phyloP scores from a whole-genome alignment of 2,113 vertebrate species.

The Lonchura striata region DNA sequence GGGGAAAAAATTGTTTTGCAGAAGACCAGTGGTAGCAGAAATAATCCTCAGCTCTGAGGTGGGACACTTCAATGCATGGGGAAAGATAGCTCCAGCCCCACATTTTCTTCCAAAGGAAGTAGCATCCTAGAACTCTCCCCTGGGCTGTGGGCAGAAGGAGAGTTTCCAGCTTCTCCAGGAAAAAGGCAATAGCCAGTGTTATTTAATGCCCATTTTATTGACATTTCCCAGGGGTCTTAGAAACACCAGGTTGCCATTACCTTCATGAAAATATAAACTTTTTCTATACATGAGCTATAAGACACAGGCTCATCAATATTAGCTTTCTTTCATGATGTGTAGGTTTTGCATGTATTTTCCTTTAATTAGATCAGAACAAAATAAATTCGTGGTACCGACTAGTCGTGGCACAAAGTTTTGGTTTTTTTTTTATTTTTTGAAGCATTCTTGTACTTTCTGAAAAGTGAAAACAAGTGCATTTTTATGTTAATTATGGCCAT shows the following conservation, averaged over 20 bases:
- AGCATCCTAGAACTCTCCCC: neutral
- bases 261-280: neutral
- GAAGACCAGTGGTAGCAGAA: neutral
- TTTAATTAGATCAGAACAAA: conserved; percentile 24
- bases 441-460: neutral
- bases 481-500: conserved; percentile 15
- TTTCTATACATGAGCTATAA: neutral
- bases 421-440: neutral
- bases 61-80: neutral
- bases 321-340: neutral
- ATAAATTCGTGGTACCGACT: conserved; percentile 17
- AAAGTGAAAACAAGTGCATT: neutral
- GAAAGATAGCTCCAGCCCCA: neutral
- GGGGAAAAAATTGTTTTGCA: neutral
- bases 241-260: neutral
- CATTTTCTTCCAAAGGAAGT: neutral
- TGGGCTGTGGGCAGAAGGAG: neutral
- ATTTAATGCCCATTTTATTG: neutral
- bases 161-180: neutral
- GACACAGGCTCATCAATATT: neutral
- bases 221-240: neutral
- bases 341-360: conserved; percentile 41
- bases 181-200: neutral
- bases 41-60: neutral
- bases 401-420: neutral